Evolutionary conservation across 1,140 invertebrate species (phyloP).

Genomic region (Diabrotica virgifera): DNA sequence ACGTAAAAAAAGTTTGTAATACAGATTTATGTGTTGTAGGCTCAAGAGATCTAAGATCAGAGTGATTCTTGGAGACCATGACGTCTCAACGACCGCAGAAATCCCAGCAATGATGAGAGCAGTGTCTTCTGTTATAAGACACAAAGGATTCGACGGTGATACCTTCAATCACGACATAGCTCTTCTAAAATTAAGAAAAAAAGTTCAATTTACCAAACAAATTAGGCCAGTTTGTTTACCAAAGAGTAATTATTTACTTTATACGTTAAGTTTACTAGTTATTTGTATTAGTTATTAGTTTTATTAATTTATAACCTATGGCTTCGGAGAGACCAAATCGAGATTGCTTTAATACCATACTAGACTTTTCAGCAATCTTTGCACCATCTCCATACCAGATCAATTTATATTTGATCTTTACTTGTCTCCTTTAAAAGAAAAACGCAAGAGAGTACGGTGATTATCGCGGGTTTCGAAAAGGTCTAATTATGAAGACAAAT

Average conservation of each 20-base stretch:
- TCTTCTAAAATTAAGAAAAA: conserved; percentile 70
- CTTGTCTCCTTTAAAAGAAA: too few relatives aligned
- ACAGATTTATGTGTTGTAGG: conserved; percentile 47
- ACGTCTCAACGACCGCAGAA: conserved; percentile 74
- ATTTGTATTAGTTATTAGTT: too few relatives aligned
- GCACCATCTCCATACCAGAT: too few relatives aligned
- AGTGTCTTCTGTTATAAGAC: conserved; percentile 72
- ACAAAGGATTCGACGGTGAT: conserved; percentile 77
- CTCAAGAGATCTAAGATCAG: conserved; percentile 74
- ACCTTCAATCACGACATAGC: conserved; percentile 87
- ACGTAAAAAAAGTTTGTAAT: background rate
- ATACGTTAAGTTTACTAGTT: too few relatives aligned
- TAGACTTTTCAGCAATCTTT: too few relatives aligned
- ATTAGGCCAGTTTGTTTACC: conserved; percentile 80
- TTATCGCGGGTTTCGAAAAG: too few relatives aligned
- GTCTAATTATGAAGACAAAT: too few relatives aligned
- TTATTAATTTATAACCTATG: too few relatives aligned
- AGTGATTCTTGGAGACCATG: conserved; percentile 76
- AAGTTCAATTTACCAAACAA: conserved; percentile 73
- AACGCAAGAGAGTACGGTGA: too few relatives aligned
- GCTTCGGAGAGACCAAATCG: too few relatives aligned
- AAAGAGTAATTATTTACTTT: conserved; percentile 49
- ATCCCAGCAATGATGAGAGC: conserved; percentile 73
- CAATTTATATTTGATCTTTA: too few relatives aligned
- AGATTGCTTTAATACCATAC: too few relatives aligned